Percentiles rank a stretch among this genome's conserved stretches.
phyloP scores from a whole-genome alignment of 2,888 invertebrate genomes.

The Theretra japonica region DNA sequence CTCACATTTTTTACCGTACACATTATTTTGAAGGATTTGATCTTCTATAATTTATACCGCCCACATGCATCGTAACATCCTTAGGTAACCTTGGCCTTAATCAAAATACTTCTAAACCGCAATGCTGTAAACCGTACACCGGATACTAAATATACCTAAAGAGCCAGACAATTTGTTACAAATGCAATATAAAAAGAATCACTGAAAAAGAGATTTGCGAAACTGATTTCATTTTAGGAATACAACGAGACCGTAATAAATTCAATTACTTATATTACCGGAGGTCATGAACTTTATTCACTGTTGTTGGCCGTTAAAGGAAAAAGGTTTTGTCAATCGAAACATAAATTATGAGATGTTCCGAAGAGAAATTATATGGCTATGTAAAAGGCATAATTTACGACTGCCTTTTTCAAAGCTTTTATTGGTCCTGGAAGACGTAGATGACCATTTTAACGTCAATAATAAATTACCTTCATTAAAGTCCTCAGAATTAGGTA shows the following conservation, averaged over 20 bases:
- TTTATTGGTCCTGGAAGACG: not conserved
- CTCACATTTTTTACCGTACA: not conserved
- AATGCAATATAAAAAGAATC: not conserved
- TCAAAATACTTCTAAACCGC: not conserved
- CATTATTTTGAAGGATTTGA: not conserved
- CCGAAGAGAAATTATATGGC: not conserved
- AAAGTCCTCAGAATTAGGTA: not conserved
- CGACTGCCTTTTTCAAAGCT: not conserved
- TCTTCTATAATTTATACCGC: not conserved
- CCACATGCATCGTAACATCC: not conserved
- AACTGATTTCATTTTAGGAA: conserved; percentile 6
- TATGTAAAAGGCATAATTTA: not conserved
- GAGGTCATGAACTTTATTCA: conserved; percentile 7
- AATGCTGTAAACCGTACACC: not conserved
- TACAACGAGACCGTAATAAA: conserved; percentile 10
- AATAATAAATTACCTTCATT: not conserved
- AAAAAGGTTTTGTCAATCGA: not conserved
- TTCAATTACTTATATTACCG: not conserved
- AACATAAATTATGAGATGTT: not conserved
- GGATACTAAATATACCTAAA: conserved; percentile 2
- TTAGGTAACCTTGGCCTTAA: not conserved
- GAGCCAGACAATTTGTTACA: not conserved
- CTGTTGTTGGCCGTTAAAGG: not conserved
- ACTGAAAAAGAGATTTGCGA: not conserved
- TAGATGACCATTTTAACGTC: not conserved